Evolutionary conservation across 2,113 vertebrate genomes (phyloP).

Genomic region (Vulpes ferrilata): DNA sequence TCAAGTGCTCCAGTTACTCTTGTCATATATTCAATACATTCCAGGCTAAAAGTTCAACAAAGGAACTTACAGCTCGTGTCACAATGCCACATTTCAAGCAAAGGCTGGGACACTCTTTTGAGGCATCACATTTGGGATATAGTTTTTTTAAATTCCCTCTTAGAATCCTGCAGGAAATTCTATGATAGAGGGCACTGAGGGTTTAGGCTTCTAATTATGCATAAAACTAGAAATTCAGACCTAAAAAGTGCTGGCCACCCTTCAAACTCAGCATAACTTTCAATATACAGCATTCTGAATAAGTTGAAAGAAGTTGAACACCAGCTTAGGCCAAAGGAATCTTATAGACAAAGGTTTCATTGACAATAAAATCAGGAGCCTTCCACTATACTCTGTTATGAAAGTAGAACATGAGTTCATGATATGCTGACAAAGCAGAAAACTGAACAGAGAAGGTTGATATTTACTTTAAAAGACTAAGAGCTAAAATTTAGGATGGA

Average conservation of each 20-base stretch:
- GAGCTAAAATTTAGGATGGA: neutral
- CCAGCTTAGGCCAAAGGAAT: neutral
- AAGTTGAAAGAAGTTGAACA: neutral
- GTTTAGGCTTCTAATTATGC: neutral
- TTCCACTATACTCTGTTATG: neutral
- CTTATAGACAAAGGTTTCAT: neutral
- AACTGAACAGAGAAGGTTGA: neutral
- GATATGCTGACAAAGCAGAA: conserved; percentile 44
- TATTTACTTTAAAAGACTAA: conserved; percentile 37
- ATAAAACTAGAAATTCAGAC: conserved; percentile 47
- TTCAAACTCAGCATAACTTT: neutral
- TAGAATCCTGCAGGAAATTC: neutral
- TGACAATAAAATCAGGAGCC: neutral
- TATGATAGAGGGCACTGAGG: neutral
- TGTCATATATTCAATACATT: neutral
- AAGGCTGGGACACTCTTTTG: neutral
- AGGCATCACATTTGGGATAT: neutral
- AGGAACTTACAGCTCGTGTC: neutral
- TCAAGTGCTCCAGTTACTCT: neutral
- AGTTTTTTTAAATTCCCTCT: neutral
- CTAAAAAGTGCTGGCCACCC: neutral
- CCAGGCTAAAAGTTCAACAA: neutral
- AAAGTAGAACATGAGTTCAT: neutral
- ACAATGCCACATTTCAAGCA: neutral
- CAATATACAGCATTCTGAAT: neutral